Evolutionary conservation across 2,797 vertebrate species (phyloP), one percentile per base, ranked within the genome.

Genomic region (Siniperca scherzeri): DNA sequence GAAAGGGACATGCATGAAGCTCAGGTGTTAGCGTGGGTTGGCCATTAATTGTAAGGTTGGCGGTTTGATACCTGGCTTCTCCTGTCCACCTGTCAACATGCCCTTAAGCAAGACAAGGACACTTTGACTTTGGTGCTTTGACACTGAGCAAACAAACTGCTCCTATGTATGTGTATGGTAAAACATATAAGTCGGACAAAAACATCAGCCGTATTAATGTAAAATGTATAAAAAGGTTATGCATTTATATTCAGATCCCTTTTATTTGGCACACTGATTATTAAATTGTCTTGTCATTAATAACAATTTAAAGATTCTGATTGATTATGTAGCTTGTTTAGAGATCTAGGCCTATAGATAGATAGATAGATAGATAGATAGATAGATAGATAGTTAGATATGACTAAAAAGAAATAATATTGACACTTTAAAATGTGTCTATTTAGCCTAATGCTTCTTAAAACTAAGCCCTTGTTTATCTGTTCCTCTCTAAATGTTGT

Each of bases 401-500:
- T 0, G 5, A 14, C 55, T 56, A 27, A 11, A 67, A 14, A 50
- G 17, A 46, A 17, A 66, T 66, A 30, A 21, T 30, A 50, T 19
- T 48, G 65, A 8, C 27, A 12, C 16, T 33, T 68, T 3, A 38
- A 11, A 61, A 61, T 61, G 19, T 9, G 21, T 17, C 36, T 19
- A 5, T 25, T 40, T 11, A 19, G 21, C 27, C 22, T 69, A 16
- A 12, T 27, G 11, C 5, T 25, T 75, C 1, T 50, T 46, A 36
- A 46, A 17, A 22, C 57, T 59, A 42, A 40, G 12, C 2, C 25
- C 5, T 36, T 79, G 67, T 77, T 70, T 53, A 36, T 56, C 74
- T 44, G n/a, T 14, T 53, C 60, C 40, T 77, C 80, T 82, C 64
- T 59, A 71, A 82, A 84, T 78, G 77, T 86, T 89, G 53, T 85